Conservation (phyloP, 2,113 vertebrate genomes). For the Sciurus niger region DNA sequence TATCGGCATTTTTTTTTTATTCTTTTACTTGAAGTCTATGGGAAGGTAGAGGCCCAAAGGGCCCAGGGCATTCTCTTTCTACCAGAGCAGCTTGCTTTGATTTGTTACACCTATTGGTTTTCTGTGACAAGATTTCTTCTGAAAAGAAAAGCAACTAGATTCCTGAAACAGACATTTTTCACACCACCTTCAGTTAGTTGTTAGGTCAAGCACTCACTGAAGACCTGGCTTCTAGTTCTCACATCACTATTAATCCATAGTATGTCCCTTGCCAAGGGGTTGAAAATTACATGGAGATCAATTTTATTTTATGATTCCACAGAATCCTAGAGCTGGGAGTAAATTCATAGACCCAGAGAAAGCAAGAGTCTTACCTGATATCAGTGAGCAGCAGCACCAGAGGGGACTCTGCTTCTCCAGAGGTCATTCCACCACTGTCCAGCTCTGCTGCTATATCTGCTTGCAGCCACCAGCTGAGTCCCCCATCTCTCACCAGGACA, state of each 20-base stretch:
- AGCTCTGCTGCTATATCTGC: neutral
- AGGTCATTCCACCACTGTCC: neutral
- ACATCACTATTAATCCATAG: neutral
- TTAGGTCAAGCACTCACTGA: neutral
- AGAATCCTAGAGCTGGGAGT: neutral
- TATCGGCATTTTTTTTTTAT: neutral
- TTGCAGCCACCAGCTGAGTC: too few species aligned
- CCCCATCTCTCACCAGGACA: neutral
- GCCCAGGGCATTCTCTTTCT: neutral
- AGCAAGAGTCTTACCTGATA: neutral
- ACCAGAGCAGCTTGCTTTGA: neutral
- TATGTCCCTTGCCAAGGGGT: neutral
- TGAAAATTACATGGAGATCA: neutral
- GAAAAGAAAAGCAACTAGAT: conserved; percentile 4
- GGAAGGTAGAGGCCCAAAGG: neutral
- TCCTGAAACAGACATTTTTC: neutral
- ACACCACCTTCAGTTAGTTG: neutral
- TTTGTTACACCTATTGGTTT: neutral
- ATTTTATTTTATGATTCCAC: neutral
- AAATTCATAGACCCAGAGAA: conserved; percentile 18
- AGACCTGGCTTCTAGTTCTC: neutral
- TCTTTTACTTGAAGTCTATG: neutral
- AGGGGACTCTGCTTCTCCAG: neutral
- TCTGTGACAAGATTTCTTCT: neutral
- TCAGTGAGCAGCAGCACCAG: neutral